Percentiles rank a stretch among this genome's conserved stretches.
Conservation (phyloP, 1,140 invertebrate genomes). For the Heliothis virescens region DNA sequence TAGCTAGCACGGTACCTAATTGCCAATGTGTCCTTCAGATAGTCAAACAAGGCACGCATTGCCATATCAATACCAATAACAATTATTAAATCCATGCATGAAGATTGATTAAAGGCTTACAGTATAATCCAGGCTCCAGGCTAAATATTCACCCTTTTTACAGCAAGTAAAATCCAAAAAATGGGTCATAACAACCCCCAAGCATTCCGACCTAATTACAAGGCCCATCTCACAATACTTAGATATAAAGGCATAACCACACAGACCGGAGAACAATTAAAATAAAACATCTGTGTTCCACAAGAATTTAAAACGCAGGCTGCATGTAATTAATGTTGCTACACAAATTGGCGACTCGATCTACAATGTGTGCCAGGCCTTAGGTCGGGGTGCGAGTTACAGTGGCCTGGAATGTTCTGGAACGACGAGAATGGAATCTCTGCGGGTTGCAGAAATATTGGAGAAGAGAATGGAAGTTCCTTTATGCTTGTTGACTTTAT, state of each 20-base stretch:
- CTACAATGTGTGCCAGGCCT: conserved; percentile 47
- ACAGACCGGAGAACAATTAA: conserved; percentile 39
- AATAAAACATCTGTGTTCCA: conserved; percentile 44
- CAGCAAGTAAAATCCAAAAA: no score
- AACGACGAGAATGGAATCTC: not conserved
- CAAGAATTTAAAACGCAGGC: conserved; percentile 43
- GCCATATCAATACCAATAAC: no score
- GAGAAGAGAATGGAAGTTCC: no score
- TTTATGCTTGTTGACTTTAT: no score
- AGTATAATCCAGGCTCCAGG: no score
- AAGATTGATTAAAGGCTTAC: no score
- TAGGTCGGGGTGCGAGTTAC: conserved; percentile 21
- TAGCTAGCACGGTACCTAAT: no score
- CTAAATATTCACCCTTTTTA: no score
- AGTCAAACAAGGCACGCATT: no score
- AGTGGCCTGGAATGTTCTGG: conserved; percentile 12
- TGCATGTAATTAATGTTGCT: conserved; percentile 51
- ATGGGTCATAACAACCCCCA: no score
- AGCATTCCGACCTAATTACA: not conserved
- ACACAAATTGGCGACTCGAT: conserved; percentile 55
- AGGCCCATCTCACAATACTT: not conserved
- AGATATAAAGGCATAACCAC: conserved; percentile 7
- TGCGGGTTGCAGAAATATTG: not conserved
- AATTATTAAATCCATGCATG: no score
- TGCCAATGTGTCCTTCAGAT: no score